phyloP scores from a whole-genome alignment of 2,888 invertebrate species.

The Eristalis tenax region DNA sequence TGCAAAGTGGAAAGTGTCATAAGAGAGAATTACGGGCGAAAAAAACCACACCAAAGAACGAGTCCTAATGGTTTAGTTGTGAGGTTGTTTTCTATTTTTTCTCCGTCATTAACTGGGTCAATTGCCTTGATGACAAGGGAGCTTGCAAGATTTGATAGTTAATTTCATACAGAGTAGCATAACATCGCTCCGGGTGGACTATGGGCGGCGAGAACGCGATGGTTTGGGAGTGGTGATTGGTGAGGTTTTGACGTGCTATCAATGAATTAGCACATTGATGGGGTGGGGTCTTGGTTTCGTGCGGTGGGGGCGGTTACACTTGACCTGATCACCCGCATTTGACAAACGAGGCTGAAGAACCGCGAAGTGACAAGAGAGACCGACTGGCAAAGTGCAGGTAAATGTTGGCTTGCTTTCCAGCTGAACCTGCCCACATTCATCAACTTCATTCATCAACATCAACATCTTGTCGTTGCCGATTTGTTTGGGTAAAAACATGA shows the following conservation, averaged over 20 bases:
- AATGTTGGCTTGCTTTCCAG: too few species aligned
- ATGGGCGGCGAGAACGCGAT: not conserved
- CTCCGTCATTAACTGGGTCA: constrained; percentile 52
- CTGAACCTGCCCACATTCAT: too few species aligned
- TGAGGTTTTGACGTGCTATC: not conserved
- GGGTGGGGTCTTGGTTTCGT: not conserved
- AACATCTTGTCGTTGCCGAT: too few species aligned
- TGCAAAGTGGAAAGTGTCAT: constrained; percentile 48
- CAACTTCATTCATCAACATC: too few species aligned
- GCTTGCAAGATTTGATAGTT: constrained; percentile 12
- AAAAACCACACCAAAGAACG: not conserved
- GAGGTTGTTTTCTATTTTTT: not conserved
- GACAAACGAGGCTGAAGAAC: too few species aligned
- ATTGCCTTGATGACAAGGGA: constrained; percentile 37
- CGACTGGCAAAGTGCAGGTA: too few species aligned
- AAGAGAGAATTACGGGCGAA: constrained; percentile 20
- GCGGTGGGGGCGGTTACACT: not conserved
- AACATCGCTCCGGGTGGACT: not conserved
- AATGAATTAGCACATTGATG: not conserved
- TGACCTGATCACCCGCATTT: too few species aligned
- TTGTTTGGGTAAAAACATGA: too few species aligned
- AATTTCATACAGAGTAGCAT: constrained; percentile 17
- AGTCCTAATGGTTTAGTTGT: constrained; percentile 21
- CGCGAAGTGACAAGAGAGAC: too few species aligned
- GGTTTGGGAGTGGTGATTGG: not conserved